These are phyloP conservation scores for Holcopasites calliopsidis DNA, from an alignment of 1,140 invertebrate species.

Conservation along the genomic window DNA sequence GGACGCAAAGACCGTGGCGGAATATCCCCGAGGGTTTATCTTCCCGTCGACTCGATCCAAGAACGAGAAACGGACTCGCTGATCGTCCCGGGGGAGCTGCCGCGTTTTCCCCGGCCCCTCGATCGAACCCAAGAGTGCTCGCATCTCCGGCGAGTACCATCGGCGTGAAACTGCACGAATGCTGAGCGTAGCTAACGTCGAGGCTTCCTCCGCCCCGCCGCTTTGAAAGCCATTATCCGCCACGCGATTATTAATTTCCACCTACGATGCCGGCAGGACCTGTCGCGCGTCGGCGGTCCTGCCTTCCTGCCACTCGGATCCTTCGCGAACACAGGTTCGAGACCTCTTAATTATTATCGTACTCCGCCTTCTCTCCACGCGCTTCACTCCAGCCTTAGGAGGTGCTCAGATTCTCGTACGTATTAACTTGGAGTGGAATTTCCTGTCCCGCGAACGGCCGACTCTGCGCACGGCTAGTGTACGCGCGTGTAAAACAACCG, in stretches of 20 bases:
- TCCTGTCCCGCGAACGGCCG: neutral
- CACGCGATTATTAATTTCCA: constrained; percentile 57
- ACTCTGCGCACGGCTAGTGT: no score
- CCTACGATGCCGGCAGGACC: constrained; percentile 50
- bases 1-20: constrained; percentile 21
- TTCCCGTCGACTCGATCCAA: constrained; percentile 35
- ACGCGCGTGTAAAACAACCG: no score
- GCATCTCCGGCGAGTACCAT: constrained; percentile 16
- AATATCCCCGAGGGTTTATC: constrained; percentile 38
- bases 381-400: neutral
- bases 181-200: constrained; percentile 15
- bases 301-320: constrained; percentile 25
- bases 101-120: neutral
- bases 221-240: constrained; percentile 54
- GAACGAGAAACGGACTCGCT: neutral
- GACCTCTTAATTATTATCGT: constrained; percentile 52
- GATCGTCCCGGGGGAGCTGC: neutral
- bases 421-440: constrained; percentile 9
- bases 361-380: neutral
- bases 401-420: constrained; percentile 10
- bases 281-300: constrained; percentile 36
- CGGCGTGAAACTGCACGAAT: constrained; percentile 23
- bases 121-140: neutral
- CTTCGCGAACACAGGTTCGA: constrained; percentile 31
- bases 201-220: neutral